Conservation (phyloP, 2,113 vertebrate genomes). For the Cavia aperea region DNA sequence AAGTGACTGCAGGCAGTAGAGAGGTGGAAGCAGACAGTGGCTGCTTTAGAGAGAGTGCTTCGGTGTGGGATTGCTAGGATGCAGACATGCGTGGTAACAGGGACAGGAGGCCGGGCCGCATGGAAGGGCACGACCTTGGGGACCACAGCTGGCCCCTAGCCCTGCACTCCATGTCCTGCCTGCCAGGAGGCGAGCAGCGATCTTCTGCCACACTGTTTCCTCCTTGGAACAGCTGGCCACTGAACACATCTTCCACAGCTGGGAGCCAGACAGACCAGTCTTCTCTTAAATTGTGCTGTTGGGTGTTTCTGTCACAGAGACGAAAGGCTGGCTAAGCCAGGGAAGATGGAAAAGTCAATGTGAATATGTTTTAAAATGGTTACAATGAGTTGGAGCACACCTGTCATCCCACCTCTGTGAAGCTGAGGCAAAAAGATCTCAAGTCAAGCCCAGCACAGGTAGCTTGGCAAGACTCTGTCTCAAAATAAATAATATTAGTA, state of each 20-base stretch:
- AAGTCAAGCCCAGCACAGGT: neutral
- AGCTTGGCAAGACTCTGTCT: neutral
- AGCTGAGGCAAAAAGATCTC: neutral
- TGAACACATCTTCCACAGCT: neutral
- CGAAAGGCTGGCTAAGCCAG: neutral
- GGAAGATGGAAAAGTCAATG: neutral
- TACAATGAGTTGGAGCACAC: neutral
- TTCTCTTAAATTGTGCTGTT: neutral
- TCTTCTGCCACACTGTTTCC: neutral
- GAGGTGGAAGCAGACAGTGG: too few relatives aligned
- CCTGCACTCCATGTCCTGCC: neutral
- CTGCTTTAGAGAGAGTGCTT: neutral
- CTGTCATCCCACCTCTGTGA: neutral
- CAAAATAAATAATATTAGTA: neutral
- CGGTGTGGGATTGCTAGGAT: neutral
- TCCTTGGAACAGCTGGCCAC: neutral
- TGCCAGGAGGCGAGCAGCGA: too few relatives aligned
- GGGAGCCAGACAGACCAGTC: neutral
- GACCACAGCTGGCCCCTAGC: neutral
- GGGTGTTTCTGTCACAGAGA: neutral
- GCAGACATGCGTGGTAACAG: neutral
- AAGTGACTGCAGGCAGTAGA: too few relatives aligned
- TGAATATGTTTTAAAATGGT: neutral
- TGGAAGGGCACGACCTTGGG: neutral
- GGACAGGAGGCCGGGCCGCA: neutral